A percentile compares a stretch with the other conserved stretches of the same genome.
These are phyloP conservation scores for Euphydryas editha DNA, from an alignment of 2,888 invertebrate genomes.

Conservation along the genomic window DNA sequence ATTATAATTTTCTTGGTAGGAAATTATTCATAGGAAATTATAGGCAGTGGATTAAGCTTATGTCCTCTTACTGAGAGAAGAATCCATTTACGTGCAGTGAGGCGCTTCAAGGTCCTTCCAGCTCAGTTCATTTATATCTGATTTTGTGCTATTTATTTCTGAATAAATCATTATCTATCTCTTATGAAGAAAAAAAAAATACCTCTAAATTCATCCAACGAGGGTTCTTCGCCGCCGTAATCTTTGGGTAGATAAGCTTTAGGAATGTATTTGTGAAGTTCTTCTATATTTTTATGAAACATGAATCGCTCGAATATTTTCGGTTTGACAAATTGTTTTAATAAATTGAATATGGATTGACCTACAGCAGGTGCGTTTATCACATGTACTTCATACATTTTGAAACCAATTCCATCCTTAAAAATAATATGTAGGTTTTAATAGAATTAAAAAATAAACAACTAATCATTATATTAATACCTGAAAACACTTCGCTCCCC, in stretches of 20 bases:
- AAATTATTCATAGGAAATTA: too few relatives aligned
- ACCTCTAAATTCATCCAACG: slow-evolving; percentile 67
- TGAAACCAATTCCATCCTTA: slow-evolving; percentile 75
- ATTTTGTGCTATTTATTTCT: too few relatives aligned
- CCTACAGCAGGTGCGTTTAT: slow-evolving; percentile 66
- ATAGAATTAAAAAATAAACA: background rate
- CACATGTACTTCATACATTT: slow-evolving; percentile 69
- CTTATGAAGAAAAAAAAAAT: too few relatives aligned
- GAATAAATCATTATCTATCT: too few relatives aligned
- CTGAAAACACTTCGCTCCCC: too few relatives aligned
- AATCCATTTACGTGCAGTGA: too few relatives aligned
- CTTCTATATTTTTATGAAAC: slow-evolving; percentile 58
- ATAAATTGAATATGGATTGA: slow-evolving; percentile 59
- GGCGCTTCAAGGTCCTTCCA: too few relatives aligned
- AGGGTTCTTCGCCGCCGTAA: slow-evolving; percentile 63
- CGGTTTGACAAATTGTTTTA: slow-evolving; percentile 67
- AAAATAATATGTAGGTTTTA: slow-evolving; percentile 35
- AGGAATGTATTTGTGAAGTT: slow-evolving; percentile 59
- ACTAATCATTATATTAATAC: too few relatives aligned
- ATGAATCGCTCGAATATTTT: slow-evolving; percentile 69
- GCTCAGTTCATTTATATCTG: too few relatives aligned
- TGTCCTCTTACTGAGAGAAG: too few relatives aligned
- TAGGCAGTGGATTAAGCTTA: too few relatives aligned
- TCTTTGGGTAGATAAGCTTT: slow-evolving; percentile 64
- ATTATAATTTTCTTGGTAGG: too few relatives aligned